Conservation (phyloP, 2,888 invertebrate genomes). For the Chamaedrilus cognettii region DNA sequence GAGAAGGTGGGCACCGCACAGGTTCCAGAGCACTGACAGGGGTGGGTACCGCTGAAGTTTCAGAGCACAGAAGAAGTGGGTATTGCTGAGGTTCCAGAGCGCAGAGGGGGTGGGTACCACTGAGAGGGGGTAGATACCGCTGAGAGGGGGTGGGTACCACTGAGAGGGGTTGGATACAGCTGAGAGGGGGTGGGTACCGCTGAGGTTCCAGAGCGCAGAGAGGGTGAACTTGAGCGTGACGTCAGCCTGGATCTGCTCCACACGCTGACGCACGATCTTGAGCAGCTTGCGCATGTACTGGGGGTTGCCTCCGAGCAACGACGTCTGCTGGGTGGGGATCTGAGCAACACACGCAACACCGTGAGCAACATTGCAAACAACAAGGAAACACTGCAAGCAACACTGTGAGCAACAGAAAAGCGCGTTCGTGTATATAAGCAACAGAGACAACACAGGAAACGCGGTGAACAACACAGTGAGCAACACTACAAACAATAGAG, state of each 20-base stretch:
- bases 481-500: too few relatives aligned
- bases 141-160: too few relatives aligned
- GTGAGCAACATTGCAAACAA: background rate
- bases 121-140: too few relatives aligned
- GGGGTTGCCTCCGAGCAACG: constrained; percentile 68
- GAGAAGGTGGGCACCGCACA: too few relatives aligned
- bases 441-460: too few relatives aligned
- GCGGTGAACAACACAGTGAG: too few relatives aligned
- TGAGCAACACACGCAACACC: constrained; percentile 39
- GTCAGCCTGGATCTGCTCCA: constrained; percentile 61
- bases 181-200: constrained; percentile 63
- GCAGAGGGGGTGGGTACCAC: too few relatives aligned
- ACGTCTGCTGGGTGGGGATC: constrained; percentile 71
- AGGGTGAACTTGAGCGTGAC: constrained; percentile 77
- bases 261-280: constrained; percentile 67
- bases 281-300: constrained; percentile 72
- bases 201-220: constrained; percentile 77
- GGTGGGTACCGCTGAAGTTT: too few relatives aligned
- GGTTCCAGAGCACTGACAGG: too few relatives aligned
- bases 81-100: constrained; percentile 77
- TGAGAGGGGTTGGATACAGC: too few relatives aligned
- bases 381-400: background rate
- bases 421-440: too few relatives aligned
- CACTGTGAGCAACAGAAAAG: background rate
- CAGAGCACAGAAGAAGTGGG: too few relatives aligned